Conservation (phyloP, 2,797 vertebrate species). For the Anas bernieri region DNA sequence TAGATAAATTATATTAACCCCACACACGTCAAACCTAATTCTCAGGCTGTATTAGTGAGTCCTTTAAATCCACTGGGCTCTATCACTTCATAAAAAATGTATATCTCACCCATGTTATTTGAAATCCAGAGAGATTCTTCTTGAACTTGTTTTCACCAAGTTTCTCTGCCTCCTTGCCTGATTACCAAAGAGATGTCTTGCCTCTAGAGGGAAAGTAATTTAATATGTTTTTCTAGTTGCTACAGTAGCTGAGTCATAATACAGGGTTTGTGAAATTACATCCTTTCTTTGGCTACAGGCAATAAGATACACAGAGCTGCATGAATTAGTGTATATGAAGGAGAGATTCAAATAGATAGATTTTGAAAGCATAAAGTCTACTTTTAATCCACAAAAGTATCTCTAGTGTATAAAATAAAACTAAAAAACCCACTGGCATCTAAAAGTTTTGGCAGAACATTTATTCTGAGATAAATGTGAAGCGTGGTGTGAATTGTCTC, state of each 20-base stretch:
- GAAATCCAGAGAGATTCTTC: constrained; percentile 14
- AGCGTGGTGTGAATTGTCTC: neutral
- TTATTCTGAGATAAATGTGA: neutral
- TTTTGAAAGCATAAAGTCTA: constrained; percentile 6
- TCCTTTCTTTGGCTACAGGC: constrained; percentile 34
- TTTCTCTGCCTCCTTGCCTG: neutral
- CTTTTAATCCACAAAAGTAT: constrained; percentile 23
- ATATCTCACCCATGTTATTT: neutral
- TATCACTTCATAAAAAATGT: neutral
- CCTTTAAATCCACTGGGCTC: neutral
- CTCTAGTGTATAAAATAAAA: neutral
- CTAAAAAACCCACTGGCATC: neutral
- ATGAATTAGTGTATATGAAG: neutral
- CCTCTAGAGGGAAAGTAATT: constrained; percentile 46
- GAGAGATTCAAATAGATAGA: constrained; percentile 28
- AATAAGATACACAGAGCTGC: constrained; percentile 19
- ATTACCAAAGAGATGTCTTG: constrained; percentile 34
- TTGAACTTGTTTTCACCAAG: constrained; percentile 7
- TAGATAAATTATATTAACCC: neutral
- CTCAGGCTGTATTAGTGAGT: neutral
- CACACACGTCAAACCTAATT: neutral
- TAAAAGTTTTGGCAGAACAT: constrained; percentile 32
- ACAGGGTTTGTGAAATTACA: constrained; percentile 52
- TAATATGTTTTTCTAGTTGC: constrained; percentile 38
- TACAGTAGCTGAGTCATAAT: constrained; percentile 61